phyloP scores from a whole-genome alignment of 2,797 vertebrate species.

The Parotocinclus haroldoi region DNA sequence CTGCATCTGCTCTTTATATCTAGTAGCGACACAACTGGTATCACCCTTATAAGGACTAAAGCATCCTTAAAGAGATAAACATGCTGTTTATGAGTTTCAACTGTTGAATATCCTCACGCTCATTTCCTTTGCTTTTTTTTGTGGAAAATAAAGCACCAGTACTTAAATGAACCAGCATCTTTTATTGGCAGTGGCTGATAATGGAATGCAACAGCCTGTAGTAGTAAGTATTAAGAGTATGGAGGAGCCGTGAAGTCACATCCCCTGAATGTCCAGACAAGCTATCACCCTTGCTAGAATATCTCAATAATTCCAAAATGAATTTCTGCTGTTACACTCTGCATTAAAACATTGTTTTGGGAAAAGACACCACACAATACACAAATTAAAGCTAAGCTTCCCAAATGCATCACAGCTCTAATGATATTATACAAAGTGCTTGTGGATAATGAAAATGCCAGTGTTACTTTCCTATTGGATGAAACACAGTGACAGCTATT shows the following conservation, averaged over 20 bases:
- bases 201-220: conserved; percentile 35
- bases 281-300: conserved; percentile 16
- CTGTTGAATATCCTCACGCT: conserved; percentile 19
- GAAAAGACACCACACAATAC: conserved; percentile 13
- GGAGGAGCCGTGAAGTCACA: neutral
- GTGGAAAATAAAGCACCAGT: conserved; percentile 31
- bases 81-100: conserved; percentile 34
- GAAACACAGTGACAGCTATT: conserved; percentile 5
- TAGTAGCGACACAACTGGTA: conserved; percentile 32
- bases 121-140: neutral
- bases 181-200: conserved; percentile 65
- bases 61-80: neutral
- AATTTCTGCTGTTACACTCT: conserved; percentile 50
- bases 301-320: conserved; percentile 1
- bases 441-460: neutral
- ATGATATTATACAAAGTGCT: neutral
- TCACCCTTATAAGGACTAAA: neutral
- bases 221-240: conserved; percentile 1
- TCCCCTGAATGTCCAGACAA: neutral
- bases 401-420: no score
- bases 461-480: neutral
- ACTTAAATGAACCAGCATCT: conserved; percentile 55
- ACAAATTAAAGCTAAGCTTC: conserved; percentile 9
- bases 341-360: conserved; percentile 20
- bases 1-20: conserved; percentile 24